Conservation (phyloP, 2,888 invertebrate genomes). For the Blastobasis adustella region DNA sequence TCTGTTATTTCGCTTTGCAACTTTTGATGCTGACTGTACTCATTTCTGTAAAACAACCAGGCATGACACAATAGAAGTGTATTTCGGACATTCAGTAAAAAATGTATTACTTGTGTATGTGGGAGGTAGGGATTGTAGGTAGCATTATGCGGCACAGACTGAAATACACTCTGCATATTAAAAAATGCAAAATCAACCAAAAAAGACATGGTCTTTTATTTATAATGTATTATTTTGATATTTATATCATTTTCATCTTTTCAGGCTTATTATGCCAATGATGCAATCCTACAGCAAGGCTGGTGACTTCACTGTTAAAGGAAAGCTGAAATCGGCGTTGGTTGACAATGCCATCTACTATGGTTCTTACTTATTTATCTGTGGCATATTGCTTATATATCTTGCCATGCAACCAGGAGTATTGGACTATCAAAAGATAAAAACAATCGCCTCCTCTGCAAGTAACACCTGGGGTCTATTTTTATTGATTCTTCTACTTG, state of each 20-base stretch:
- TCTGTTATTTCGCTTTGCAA: too few species aligned
- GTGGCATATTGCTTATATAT: conserved; percentile 94
- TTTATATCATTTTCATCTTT: conserved; percentile 24
- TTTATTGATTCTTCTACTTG: conserved; percentile 90
- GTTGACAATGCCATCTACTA: conserved; percentile 99
- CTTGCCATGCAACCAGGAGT: conserved; percentile 93
- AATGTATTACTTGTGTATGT: too few species aligned
- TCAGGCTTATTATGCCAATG: conserved; percentile 94
- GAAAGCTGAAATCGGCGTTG: conserved; percentile 94
- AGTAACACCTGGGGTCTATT: conserved; percentile 99
- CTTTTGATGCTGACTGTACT: too few species aligned
- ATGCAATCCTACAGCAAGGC: conserved; percentile 99
- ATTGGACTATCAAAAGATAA: conserved; percentile 93
- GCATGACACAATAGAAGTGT: too few species aligned
- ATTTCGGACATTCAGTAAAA: too few species aligned
- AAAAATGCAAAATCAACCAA: neutral
- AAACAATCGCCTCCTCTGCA: conserved; percentile 97
- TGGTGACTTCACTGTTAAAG: conserved; percentile 96
- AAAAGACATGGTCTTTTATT: neutral
- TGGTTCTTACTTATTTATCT: conserved; percentile 95
- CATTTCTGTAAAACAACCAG: too few species aligned
- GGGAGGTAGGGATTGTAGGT: too few species aligned
- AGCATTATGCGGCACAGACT: too few species aligned
- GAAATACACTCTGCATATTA: neutral
- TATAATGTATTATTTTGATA: neutral